Evolutionary conservation across 2,888 invertebrate species (phyloP).

Genomic region (Podotricha telesiphe): DNA sequence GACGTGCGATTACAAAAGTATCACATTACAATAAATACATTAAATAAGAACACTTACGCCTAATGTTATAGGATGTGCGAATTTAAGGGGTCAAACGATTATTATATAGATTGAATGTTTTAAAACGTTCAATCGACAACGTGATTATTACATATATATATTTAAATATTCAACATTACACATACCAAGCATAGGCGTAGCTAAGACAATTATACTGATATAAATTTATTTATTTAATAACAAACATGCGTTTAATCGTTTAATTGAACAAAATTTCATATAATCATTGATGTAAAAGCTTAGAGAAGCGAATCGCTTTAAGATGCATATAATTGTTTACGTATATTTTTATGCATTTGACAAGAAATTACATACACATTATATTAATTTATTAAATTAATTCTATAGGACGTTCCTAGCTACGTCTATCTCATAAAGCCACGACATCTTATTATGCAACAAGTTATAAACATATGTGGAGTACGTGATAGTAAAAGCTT

Average conservation of each 20-base stretch:
- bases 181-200: slow-evolving; percentile 42
- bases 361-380: background rate
- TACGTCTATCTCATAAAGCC: slow-evolving; percentile 62
- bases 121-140: slow-evolving; percentile 36
- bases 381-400: background rate
- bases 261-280: background rate
- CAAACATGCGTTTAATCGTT: background rate
- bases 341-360: background rate
- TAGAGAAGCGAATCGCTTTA: background rate
- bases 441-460: slow-evolving; percentile 79
- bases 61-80: slow-evolving; percentile 65
- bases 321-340: background rate
- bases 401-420: slow-evolving; percentile 35
- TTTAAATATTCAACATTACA: slow-evolving; percentile 42
- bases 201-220: slow-evolving; percentile 13
- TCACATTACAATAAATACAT: slow-evolving; percentile 53
- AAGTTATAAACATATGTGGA: slow-evolving; percentile 59
- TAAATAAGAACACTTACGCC: slow-evolving; percentile 64
- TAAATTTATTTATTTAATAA: background rate
- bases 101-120: slow-evolving; percentile 33
- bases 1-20: slow-evolving; percentile 67
- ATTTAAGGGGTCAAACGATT: slow-evolving; percentile 48
- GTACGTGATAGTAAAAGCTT: slow-evolving; percentile 54
- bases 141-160: slow-evolving; percentile 40
- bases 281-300: too few species aligned